Base-by-base conservation (phyloP, 1,140 invertebrate species). In the Helicoverpa armigera region DNA sequence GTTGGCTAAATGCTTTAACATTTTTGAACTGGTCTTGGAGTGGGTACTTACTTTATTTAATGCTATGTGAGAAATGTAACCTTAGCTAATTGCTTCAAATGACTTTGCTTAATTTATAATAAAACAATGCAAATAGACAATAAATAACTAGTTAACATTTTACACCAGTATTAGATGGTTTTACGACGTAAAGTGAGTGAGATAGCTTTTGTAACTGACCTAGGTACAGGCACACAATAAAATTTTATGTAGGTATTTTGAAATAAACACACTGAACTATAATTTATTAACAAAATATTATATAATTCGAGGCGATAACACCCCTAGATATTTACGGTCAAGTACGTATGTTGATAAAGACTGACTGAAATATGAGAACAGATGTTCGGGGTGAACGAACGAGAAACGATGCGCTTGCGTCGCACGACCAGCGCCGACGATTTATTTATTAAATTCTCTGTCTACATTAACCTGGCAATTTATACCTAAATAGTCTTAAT, bases 361-460 rank as follows among this genome's bases (percentile, higher is more conserved):
- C 84, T 82, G 84, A 90, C 89, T 90, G 87, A 93, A 93, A 94
- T 92, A 89, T 93, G 84, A 82, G 89, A 94, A 92, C 93, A 94
- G 92, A 94, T 94, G 93, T 93, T 94, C 80, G 80, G 89, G 91
- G 87, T 93, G 89, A 93, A 93, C 79, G 92, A 93, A 85, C 89
- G 83, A 63, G 61, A 69, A 79, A 82, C 86, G 86, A 67, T 85
- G 82, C 84, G 83, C 79, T 78, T 83, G 82, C 82, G 87, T 85
- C 81, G 69, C 75, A 77, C 56, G 56, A 60, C 48, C 61, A 79
- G 80, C 81, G 77, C 76, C 72, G 83, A 85, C 87, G 89, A 90
- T 90, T 90, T 91, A 91, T 89, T 85, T 86, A 90, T 90, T 84
- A 79, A 79, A 70, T 77, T 67, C 56, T 82, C 50, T 81, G 90